phyloP scores from a whole-genome alignment of 2,888 invertebrate genomes.

The Drosophila peninsularis region DNA sequence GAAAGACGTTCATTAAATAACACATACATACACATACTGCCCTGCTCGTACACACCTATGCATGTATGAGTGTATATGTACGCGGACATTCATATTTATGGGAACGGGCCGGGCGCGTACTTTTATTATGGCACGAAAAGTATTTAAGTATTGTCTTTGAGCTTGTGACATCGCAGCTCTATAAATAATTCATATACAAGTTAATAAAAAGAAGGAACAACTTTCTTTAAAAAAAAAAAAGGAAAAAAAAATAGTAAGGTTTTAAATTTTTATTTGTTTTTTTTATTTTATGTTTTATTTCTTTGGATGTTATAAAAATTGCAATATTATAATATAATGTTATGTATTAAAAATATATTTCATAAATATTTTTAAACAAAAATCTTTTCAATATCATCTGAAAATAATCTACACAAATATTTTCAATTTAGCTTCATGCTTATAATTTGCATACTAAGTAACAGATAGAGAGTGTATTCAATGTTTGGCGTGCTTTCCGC shows the following conservation, averaged over 20 bases:
- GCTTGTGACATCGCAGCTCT: not conserved
- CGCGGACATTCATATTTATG: conserved; percentile 17
- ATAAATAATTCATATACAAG: conserved; percentile 6
- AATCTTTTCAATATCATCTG: too few relatives aligned
- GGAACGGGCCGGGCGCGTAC: conserved; percentile 33
- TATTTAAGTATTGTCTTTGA: conserved; percentile 20
- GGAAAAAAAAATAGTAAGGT: too few relatives aligned
- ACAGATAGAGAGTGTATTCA: conserved; percentile 11
- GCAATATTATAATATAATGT: not conserved
- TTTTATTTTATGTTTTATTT: too few relatives aligned
- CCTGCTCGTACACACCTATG: not conserved
- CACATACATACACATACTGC: conserved; percentile 13
- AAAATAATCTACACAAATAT: not conserved
- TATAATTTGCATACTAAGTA: not conserved
- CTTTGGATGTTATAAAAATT: not conserved
- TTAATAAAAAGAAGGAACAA: not conserved
- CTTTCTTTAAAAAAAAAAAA: not conserved
- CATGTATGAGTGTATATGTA: not conserved
- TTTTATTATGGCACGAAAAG: conserved; percentile 38
- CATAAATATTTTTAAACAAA: too few relatives aligned
- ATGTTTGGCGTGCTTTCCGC: not conserved
- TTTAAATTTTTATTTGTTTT: too few relatives aligned
- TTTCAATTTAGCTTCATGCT: too few relatives aligned
- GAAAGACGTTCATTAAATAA: conserved; percentile 65
- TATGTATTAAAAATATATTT: too few relatives aligned